These are phyloP conservation scores for Parotia lawesii DNA, from an alignment of 2,113 vertebrate genomes.

Conservation along the genomic window DNA sequence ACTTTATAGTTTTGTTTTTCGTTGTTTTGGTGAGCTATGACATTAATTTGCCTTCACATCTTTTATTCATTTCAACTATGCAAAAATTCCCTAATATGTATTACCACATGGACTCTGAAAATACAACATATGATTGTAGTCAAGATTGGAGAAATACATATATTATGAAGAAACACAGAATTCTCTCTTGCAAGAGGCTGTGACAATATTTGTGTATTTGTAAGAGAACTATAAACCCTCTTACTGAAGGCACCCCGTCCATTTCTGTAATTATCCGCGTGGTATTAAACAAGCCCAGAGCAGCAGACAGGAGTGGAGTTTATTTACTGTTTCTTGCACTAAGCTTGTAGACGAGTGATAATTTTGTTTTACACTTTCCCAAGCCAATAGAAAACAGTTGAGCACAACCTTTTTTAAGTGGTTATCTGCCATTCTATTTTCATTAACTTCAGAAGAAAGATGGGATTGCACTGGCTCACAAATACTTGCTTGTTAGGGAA, in stretches of 20 bases:
- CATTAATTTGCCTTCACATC: constrained; percentile 44
- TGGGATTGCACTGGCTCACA: background rate
- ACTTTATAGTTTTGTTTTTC: constrained; percentile 52
- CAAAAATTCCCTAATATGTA: constrained; percentile 1
- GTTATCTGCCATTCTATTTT: background rate
- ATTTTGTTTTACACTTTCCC: background rate
- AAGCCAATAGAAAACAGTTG: background rate
- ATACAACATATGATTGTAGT: background rate
- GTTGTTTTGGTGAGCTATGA: constrained; percentile 33
- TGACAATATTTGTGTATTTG: background rate
- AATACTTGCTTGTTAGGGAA: background rate
- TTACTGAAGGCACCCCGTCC: background rate
- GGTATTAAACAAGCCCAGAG: background rate
- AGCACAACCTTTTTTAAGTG: background rate
- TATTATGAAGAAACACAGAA: background rate
- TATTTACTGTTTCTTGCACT: background rate
- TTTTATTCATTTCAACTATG: constrained; percentile 57
- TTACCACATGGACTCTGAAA: constrained; percentile 24
- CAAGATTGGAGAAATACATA: background rate
- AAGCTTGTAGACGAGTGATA: background rate
- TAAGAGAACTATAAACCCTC: background rate
- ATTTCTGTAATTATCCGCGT: background rate
- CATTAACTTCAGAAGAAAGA: background rate
- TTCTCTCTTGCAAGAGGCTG: background rate
- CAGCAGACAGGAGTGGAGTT: background rate